Percentiles rank a stretch among this genome's conserved stretches.
Evolutionary conservation across 2,113 vertebrate genomes (phyloP).

Genomic region (Carassius auratus): DNA sequence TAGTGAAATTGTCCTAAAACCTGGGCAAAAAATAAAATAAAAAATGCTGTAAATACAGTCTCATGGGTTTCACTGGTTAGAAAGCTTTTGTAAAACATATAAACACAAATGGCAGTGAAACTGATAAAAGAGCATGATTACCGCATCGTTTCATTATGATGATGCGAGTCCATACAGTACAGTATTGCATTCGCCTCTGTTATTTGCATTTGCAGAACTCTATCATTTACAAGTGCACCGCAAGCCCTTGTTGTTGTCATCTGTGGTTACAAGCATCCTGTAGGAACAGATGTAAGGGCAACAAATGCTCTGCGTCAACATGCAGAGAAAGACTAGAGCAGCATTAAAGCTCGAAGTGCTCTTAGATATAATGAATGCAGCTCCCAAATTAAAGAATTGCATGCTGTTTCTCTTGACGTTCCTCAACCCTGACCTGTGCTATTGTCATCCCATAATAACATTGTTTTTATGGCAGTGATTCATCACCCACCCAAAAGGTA

Average conservation of each 20-base stretch:
- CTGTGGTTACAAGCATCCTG: neutral
- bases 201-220: neutral
- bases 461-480: constrained; percentile 75
- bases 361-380: constrained; percentile 71
- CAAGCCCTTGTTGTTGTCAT: neutral
- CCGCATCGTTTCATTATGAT: neutral
- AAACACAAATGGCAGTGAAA: neutral
- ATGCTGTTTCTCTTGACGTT: constrained; percentile 67
- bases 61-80: neutral
- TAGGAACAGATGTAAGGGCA: constrained; percentile 6
- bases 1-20: neutral
- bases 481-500: constrained; percentile 77
- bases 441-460: constrained; percentile 69
- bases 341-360: constrained; percentile 47
- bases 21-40: neutral
- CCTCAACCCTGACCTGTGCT: constrained; percentile 65
- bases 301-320: neutral
- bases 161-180: neutral
- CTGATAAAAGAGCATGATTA: constrained; percentile 22
- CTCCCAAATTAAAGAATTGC: constrained; percentile 66
- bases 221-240: neutral
- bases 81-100: neutral
- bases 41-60: neutral
- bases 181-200: constrained; percentile 3
- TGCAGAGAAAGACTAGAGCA: neutral